Evolutionary conservation across 2,888 invertebrate species (phyloP).

Genomic region (Polydrusus pterygomalis): DNA sequence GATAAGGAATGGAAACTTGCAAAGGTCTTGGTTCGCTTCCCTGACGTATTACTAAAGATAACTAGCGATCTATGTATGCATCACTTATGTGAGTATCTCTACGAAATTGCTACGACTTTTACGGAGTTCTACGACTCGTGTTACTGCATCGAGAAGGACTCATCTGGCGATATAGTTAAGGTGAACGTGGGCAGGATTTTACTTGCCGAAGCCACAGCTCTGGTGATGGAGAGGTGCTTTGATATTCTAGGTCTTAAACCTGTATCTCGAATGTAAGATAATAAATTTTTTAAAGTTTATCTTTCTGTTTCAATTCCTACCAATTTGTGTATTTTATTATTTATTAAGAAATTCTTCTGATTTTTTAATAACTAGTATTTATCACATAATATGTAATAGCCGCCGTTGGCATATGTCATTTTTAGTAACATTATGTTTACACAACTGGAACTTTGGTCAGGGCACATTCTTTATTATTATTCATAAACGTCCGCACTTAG

Average conservation of each 20-base stretch:
- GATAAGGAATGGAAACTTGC: conserved; percentile 96
- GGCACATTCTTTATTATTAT: too few species aligned
- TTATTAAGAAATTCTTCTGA: too few species aligned
- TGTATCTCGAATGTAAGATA: conserved; percentile 89
- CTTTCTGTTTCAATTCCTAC: not conserved
- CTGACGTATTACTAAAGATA: conserved; percentile 89
- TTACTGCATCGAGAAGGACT: conserved; percentile 96
- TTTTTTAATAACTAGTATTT: too few species aligned
- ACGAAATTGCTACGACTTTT: conserved; percentile 94
- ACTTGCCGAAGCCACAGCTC: conserved; percentile 94
- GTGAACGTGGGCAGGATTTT: conserved; percentile 91
- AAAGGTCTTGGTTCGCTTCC: conserved; percentile 89
- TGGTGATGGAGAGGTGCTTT: conserved; percentile 90
- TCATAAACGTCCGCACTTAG: too few species aligned
- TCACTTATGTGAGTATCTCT: conserved; percentile 94
- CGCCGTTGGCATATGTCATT: too few species aligned
- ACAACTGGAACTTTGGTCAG: too few species aligned
- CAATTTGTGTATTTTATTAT: too few species aligned
- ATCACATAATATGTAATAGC: too few species aligned
- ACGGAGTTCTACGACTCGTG: conserved; percentile 98
- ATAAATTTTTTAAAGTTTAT: conserved; percentile 21
- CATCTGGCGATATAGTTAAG: conserved; percentile 84
- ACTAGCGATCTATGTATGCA: conserved; percentile 89
- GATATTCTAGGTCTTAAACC: conserved; percentile 93
- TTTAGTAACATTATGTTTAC: too few species aligned